Base-by-base conservation (phyloP, 35 echinoderm and acorn worm species). In the Heliocidaris tuberculata region DNA sequence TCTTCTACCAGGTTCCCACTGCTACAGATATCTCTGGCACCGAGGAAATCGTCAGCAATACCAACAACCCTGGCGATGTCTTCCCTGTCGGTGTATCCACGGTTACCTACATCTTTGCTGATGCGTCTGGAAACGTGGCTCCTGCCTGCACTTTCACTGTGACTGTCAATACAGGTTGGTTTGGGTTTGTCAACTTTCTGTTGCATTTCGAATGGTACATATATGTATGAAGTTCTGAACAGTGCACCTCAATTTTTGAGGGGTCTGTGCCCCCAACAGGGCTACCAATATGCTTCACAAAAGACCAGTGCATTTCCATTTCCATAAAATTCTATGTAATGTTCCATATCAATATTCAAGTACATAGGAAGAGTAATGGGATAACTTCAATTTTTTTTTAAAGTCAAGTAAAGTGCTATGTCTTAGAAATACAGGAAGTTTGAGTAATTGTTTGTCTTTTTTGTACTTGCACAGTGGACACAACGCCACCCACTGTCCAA, bases 31-130 rank as follows among this genome's bases (percentile, higher is more conserved):
- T 94, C 7, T 56, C 30, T n/a, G 91, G 91, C 29, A 93, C 91
- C 0, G 48, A 93, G 21, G 29, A 24, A 15, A 11, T 93, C 7
- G 30, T 93, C 50, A 93, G 91, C 50, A 32, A 89, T 13, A 29
- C 49, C 17, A 85, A 93, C 42, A 49, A 78, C 21, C 85, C 97
- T 48, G 97, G 97, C 13, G 65, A 48, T 47, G 70, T 95, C 93
- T 97, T 97, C 93, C 13, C 85, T 4, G 60, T 95, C n/a, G 95
- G 94, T 3, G 16, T 31, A 29, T 96, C 97, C 10, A 27, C 13
- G 2, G 94, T 97, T 12, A 96, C 31, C 17, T 97, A 97, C 94
- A 50, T 70, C 71, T 96, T 96, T 42, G 32, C 27, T 9, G 97
- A 97, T 90, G 59, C 48, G 13, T 94, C 93, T 6, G 89, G 89